Evolutionary conservation across 2,888 invertebrate species (phyloP).

Genomic region (Tachina fera): DNA sequence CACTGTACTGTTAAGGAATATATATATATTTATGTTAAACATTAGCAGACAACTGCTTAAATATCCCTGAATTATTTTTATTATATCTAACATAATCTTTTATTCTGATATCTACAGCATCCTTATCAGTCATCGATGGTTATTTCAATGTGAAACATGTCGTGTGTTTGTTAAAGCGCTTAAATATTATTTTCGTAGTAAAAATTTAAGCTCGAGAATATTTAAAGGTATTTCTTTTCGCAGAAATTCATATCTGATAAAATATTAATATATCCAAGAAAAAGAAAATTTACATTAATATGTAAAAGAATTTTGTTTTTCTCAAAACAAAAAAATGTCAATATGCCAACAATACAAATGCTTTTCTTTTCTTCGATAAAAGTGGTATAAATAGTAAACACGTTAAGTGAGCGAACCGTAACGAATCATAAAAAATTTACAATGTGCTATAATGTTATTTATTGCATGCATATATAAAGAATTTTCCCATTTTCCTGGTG

Average conservation of each 20-base stretch:
- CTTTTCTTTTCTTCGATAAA: neutral
- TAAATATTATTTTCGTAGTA: neutral
- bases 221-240: neutral
- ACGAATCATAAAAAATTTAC: neutral
- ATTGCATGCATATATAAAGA: neutral
- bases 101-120: slow-evolving; percentile 19
- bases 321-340: too few species aligned
- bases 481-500: neutral
- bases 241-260: neutral
- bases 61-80: neutral
- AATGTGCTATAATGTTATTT: neutral
- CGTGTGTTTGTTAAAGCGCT: slow-evolving; percentile 3
- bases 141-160: neutral
- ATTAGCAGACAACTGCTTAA: slow-evolving; percentile 40
- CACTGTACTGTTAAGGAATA: neutral
- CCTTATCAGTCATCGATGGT: slow-evolving; percentile 28
- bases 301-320: too few species aligned
- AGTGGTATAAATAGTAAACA: neutral
- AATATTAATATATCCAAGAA: neutral
- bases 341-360: too few species aligned
- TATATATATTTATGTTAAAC: neutral
- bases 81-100: neutral
- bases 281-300: neutral
- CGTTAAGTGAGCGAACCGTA: too few species aligned
- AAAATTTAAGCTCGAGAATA: neutral